Evolutionary conservation across 2,113 vertebrate species (phyloP).

Genomic region (Prinia subflava): DNA sequence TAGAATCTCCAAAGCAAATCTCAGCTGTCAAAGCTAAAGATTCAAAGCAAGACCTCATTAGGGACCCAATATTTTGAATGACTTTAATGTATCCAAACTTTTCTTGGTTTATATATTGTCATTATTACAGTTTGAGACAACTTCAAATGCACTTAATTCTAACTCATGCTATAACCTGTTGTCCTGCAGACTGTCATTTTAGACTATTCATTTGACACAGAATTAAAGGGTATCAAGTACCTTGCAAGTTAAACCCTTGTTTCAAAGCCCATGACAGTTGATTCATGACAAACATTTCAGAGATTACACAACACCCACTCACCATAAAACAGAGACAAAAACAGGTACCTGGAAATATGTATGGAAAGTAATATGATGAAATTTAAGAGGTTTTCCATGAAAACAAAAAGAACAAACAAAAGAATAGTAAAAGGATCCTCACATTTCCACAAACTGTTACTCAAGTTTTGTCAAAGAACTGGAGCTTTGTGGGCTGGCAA

Average conservation of each 20-base stretch:
- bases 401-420: not conserved
- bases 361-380: not conserved
- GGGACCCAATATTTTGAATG: not conserved
- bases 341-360: not conserved
- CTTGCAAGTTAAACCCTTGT: not conserved
- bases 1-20: not conserved
- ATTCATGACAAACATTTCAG: not conserved
- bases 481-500: not conserved
- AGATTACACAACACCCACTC: not conserved
- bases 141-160: not conserved
- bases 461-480: not conserved
- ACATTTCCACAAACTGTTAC: not conserved
- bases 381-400: not conserved
- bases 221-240: not conserved
- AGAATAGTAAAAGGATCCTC: not conserved
- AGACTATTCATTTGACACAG: not conserved
- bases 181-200: not conserved
- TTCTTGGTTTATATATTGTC: not conserved
- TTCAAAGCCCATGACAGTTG: not conserved
- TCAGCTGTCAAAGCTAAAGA: not conserved
- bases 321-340: not conserved
- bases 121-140: not conserved
- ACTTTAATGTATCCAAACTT: not conserved
- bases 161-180: rapidly evolving
- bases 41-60: not conserved